Percentiles rank a stretch among this genome's conserved stretches.
phyloP scores from a whole-genome alignment of 2,888 invertebrate species.

The Tanypteryx hageni region DNA sequence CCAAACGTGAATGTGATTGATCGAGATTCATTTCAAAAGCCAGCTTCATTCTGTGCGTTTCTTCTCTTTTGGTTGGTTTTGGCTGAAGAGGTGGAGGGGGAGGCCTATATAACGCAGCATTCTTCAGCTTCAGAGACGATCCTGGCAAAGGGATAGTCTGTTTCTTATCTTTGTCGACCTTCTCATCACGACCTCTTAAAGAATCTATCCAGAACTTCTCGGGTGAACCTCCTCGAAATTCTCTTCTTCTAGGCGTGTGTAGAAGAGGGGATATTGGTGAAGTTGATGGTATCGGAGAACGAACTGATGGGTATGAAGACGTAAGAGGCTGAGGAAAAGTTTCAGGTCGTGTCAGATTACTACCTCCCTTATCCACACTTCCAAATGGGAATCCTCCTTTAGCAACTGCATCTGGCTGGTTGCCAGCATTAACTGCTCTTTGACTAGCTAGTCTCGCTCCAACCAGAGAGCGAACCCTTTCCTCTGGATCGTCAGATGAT shows the following conservation, averaged over 20 bases:
- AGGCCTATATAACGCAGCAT: slow-evolving; percentile 79
- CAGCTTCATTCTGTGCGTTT: slow-evolving; percentile 73
- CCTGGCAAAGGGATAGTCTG: slow-evolving; percentile 48
- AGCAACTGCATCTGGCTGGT: slow-evolving; percentile 14
- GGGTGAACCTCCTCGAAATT: slow-evolving; percentile 70
- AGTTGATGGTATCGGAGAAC: background rate
- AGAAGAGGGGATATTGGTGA: background rate
- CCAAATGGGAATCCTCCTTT: background rate
- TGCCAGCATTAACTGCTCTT: background rate
- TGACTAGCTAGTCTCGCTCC: slow-evolving; percentile 40
- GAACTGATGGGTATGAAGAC: background rate
- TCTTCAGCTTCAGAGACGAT: slow-evolving; percentile 74
- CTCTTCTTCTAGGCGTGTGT: background rate
- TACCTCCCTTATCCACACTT: background rate
- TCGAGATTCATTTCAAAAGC: slow-evolving; percentile 80
- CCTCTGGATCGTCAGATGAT: slow-evolving; percentile 43
- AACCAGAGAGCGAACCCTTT: background rate
- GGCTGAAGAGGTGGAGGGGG: slow-evolving; percentile 73
- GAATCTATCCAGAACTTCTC: slow-evolving; percentile 79
- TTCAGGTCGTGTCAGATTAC: slow-evolving; percentile 20
- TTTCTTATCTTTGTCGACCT: slow-evolving; percentile 68
- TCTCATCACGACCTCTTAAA: slow-evolving; percentile 77
- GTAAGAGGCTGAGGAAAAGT: slow-evolving; percentile 21
- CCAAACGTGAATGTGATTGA: slow-evolving; percentile 57
- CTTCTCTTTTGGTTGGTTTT: slow-evolving; percentile 66